Evolutionary conservation across 1,140 invertebrate species (phyloP), one percentile per base, ranked within the genome.

Genomic region (Drosophila tsacasi): DNA sequence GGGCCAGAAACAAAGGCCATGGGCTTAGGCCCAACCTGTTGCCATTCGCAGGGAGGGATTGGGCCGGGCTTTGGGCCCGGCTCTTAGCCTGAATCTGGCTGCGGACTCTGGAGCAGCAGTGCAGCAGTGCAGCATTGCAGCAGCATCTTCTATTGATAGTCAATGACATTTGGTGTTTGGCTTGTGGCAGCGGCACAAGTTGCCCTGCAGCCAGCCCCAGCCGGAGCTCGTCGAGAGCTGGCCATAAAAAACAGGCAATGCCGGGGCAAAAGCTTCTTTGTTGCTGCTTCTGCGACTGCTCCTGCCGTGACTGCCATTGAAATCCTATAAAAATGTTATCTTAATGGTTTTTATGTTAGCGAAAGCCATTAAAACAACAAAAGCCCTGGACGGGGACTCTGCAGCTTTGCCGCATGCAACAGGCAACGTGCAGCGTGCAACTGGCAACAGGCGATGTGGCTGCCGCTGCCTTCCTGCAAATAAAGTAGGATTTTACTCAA

Each of bases 241-340:
- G 66, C 79, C 66, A 91, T 87, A 83, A 83, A 86, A 91, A 87
- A 87, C 74, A 61, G 81, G 61, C 73, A 89, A 44, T 32, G 63
- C 63, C 63, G 23, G 67, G 63, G 67, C 67, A 68, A 71, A 90
- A 89, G 77, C 84, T 87, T 89, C 83, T 87, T 87, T 79, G 86
- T 90, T 89, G 85, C 76, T 67, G 62, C 71, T 71, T 47, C 55
- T 59, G 52, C 78, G n/a, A 19, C 27, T 37, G 74, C 58, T 66
- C 78, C 78, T 91, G 86, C 86, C 81, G 86, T 84, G 83, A 81
- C 73, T 84, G 89, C 89, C 81, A 91, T 91, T 89, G 89, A 91
- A 91, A 91, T 91, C 89, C 89, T 91, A 91, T 91, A 91, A 91
- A 91, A 91, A 91, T 91, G 89, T 91, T 91, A 91, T 91, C 89